phyloP scores from a whole-genome alignment of 1,140 invertebrate species.

The Probaryconus sp. region DNA sequence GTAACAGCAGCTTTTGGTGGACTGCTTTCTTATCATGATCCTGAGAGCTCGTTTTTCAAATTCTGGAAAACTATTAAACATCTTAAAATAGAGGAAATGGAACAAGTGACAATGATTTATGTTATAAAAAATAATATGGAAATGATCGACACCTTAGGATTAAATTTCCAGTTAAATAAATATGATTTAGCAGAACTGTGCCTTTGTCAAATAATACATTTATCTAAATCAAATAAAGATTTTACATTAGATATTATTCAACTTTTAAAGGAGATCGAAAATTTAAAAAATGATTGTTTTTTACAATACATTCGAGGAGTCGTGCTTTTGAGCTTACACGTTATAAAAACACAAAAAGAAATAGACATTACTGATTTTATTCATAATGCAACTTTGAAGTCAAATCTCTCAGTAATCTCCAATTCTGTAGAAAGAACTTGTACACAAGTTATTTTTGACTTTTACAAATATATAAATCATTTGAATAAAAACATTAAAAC shows the following conservation, averaged over 20 bases:
- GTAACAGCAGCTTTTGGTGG: conserved; percentile 64
- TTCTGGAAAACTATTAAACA: conserved; percentile 69
- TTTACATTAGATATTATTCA: conserved; percentile 54
- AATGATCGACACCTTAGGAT: conserved; percentile 61
- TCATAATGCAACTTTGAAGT: conserved; percentile 51
- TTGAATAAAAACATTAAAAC: conserved; percentile 54
- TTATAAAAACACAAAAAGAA: conserved; percentile 42
- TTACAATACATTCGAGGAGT: conserved; percentile 62
- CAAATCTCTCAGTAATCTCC: conserved; percentile 25
- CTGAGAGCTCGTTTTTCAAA: conserved; percentile 63
- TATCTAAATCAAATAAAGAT: conserved; percentile 50
- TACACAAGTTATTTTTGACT: conserved; percentile 64
- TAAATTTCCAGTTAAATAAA: conserved; percentile 59
- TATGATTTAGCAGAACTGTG: conserved; percentile 65
- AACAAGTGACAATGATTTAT: conserved; percentile 62
- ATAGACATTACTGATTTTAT: conserved; percentile 52
- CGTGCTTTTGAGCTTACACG: conserved; percentile 64
- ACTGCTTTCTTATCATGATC: conserved; percentile 57
- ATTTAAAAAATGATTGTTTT: conserved; percentile 42
- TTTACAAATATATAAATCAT: conserved; percentile 63
- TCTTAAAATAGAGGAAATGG: conserved; percentile 43
- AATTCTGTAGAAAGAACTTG: conserved; percentile 37
- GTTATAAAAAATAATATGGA: conserved; percentile 61
- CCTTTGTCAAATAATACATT: conserved; percentile 61
- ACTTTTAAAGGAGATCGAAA: conserved; percentile 60